A percentile compares a stretch with the other conserved stretches of the same genome.
Evolutionary conservation across 2,888 invertebrate genomes (phyloP).

Genomic region (Drosophila formosana): DNA sequence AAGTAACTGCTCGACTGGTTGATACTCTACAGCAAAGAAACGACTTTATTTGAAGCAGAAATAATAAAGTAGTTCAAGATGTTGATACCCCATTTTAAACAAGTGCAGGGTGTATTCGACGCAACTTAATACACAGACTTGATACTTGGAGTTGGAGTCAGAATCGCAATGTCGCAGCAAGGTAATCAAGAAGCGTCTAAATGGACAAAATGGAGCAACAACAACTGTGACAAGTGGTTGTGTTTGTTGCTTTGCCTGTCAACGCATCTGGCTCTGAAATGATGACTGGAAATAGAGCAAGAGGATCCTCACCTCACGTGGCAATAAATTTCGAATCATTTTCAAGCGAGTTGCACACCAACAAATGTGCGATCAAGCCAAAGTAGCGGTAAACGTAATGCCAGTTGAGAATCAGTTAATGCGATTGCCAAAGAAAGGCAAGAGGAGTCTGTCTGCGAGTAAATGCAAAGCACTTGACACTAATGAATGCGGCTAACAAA

Average conservation of each 20-base stretch:
- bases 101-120: constrained; percentile 28
- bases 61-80: neutral
- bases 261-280: constrained; percentile 63
- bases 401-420: constrained; percentile 43
- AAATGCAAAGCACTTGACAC: constrained; percentile 70
- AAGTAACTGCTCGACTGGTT: neutral
- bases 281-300: constrained; percentile 71
- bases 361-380: constrained; percentile 64
- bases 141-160: constrained; percentile 24
- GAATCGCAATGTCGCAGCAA: constrained; percentile 56
- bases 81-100: neutral
- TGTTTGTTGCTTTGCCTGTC: constrained; percentile 55
- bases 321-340: constrained; percentile 72
- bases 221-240: constrained; percentile 40
- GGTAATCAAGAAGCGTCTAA: constrained; percentile 77
- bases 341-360: constrained; percentile 27
- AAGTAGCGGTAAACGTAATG: constrained; percentile 49
- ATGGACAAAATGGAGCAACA: constrained; percentile 78
- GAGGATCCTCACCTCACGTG: constrained; percentile 66
- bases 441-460: constrained; percentile 8
- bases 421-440: constrained; percentile 11
- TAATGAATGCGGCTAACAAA: constrained; percentile 62
- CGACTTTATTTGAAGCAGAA: neutral
- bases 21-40: neutral
- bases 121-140: constrained; percentile 62